Evolutionary conservation across 1,140 invertebrate genomes (phyloP), one percentile per base, ranked within the genome.

Genomic region (Drosophila sechellia): DNA sequence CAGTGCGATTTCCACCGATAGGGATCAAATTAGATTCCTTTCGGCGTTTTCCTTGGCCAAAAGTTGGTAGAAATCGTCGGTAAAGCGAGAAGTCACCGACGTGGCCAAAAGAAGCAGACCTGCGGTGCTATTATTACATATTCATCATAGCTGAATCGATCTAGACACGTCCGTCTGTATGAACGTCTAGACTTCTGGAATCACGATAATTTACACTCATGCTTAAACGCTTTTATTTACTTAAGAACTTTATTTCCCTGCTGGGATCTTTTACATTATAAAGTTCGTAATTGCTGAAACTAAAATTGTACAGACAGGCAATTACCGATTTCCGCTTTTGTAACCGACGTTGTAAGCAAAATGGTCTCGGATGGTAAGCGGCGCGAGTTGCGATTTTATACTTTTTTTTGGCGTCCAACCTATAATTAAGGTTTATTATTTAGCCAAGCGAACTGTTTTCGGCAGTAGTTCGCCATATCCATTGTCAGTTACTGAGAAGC

Each of bases 1-100:
- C 27, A 95, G 77, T 10, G 93, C 92, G 22, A 93, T 93, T 39
- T 94, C 79, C 15, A 94, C 87, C 39, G 94, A 58, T 11, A 66
- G 15, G 6, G 63, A 66, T 2, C 22, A 45, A 17, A 45, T 11
- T 0, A 94, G 54, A 86, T 95, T 95, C 34, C 92, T 53, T 11
- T 80, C 45, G 2, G 87, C 12, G 35, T n/a, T 10, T 1, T 57
- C 12, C 10, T 34, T 22, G 4, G 12, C 40, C 42, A 46, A 20
- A 10, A 3, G 11, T n/a, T 35, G 13, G 8, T 57, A 57, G 4
- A 46, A 4, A 11, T 46, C 42, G 12, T 45, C 27, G 1, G 27
- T 46, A 15, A 57, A 57, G 12, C 15, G 42, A 3, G 12, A 42
- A n/a, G 27, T 1, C 40, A 46, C 42, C 5, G 55, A 57, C 12